These are phyloP conservation scores for Plutella xylostella DNA, from an alignment of 2,888 invertebrate species.

Conservation along the genomic window DNA sequence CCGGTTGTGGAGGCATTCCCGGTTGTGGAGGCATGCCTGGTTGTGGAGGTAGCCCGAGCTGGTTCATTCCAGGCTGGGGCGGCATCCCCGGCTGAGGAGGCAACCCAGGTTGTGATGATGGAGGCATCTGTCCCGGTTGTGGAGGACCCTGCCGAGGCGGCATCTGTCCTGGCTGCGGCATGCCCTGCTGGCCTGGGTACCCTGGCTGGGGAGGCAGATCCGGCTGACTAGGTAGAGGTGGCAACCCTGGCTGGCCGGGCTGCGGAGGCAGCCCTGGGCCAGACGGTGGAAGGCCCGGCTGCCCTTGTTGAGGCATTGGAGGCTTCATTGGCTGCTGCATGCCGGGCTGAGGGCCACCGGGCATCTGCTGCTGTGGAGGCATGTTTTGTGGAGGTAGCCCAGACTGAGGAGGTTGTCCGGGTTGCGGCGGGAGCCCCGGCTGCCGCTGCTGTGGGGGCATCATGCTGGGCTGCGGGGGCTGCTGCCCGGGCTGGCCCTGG, in stretches of 20 bases:
- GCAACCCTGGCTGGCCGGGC: conserved; percentile 14
- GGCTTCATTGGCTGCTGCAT: conserved; percentile 4
- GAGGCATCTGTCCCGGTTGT: conserved; percentile 13
- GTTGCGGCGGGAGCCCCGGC: conserved; percentile 17
- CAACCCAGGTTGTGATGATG: conserved; percentile 17
- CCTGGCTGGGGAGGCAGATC: conserved; percentile 22
- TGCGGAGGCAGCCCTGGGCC: conserved; percentile 14
- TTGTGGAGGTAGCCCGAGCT: conserved; percentile 18
- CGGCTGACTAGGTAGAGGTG: conserved; percentile 18
- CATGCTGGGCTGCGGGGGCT: conserved; percentile 10
- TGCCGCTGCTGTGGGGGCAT: conserved; percentile 19
- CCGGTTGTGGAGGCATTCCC: conserved; percentile 17
- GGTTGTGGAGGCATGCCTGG: conserved; percentile 17
- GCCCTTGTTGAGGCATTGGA: conserved; percentile 1
- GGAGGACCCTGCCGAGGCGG: conserved; percentile 13
- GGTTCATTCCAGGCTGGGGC: conserved; percentile 17
- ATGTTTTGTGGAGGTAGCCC: conserved; percentile 2
- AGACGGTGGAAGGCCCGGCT: conserved; percentile 8
- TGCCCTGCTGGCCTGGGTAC: conserved; percentile 10
- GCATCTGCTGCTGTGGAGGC: conserved; percentile 16
- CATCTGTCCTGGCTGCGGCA: conserved; percentile 11
- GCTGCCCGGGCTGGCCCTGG: conserved; percentile 10
- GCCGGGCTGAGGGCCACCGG: conserved; percentile 9
- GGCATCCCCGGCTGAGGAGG: conserved; percentile 22
- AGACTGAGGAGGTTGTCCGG: conserved; percentile 12